Base-by-base conservation (phyloP, 2,888 invertebrate species). In the Caenorhabditis sp. region DNA sequence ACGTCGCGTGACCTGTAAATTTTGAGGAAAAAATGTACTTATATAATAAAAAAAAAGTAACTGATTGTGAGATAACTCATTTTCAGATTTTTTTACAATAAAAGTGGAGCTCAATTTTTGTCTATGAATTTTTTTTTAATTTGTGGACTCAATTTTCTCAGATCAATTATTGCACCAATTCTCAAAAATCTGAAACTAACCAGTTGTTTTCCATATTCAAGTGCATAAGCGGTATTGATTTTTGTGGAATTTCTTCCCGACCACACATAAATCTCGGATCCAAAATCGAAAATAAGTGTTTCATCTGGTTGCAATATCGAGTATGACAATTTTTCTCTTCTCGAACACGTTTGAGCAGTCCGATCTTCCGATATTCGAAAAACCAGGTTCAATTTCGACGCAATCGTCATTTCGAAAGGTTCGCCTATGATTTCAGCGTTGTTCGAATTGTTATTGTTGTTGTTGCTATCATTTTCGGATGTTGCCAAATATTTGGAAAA, bases 231-330 rank as follows among this genome's bases (percentile, higher is more conserved):
- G 10, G 73, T 66, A 31, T 74, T 70, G 17, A 76, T 64, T 51
- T 82, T 81, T 31, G 74, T 73, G 12, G 82, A 79, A 19, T 76
- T 55, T 23, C 80, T 61, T 4, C 85, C 85, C 23, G 78, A 69
- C 85, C 85, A 85, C 26, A 82, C 74, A 67, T 83, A 85, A 19
- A 85, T 72, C 67, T 85, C 85, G n/a, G 82, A 76, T 36, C 84
- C 81, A 62, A 85, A 85, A 66, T 85, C 82, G 53, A 83, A 77
- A 49, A 85, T 80, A 2, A 85, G 63, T 24, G 80, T 77, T 81
- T 84, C 73, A 6, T 27, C 57, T 0, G 76, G 66, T 31, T 76
- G 53, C 24, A 78, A 55, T 0, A 78, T 58, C 19, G n/a, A 26
- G 27, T 58, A 49, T 1, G 63, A 69, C 1, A 71, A 17, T 10